These are phyloP conservation scores for Campoletis sonorensis DNA, from an alignment of 1,140 invertebrate genomes.

Conservation along the genomic window DNA sequence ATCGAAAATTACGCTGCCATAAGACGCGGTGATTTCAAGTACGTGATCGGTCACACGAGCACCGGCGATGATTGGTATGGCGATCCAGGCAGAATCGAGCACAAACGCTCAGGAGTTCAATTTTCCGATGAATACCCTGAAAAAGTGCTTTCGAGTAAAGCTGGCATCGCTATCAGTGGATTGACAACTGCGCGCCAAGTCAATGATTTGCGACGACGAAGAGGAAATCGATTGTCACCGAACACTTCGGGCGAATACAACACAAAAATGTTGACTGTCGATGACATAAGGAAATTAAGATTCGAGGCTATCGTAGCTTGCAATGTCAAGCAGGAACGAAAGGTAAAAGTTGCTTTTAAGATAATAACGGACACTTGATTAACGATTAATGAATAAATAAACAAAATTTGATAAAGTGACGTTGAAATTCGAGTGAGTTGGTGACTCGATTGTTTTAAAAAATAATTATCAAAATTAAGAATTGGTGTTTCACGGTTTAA, in stretches of 20 bases:
- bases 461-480: too few species aligned
- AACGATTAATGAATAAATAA: too few species aligned
- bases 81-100: slow-evolving; percentile 73
- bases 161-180: slow-evolving; percentile 73
- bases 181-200: slow-evolving; percentile 72
- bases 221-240: slow-evolving; percentile 16
- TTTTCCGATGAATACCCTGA: slow-evolving; percentile 72
- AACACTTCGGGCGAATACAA: slow-evolving; percentile 44
- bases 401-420: too few species aligned
- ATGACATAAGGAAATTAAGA: slow-evolving; percentile 70
- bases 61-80: slow-evolving; percentile 79
- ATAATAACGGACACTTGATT: too few species aligned
- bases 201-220: slow-evolving; percentile 57
- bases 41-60: slow-evolving; percentile 80
- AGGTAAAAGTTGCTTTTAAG: slow-evolving; percentile 45
- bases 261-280: slow-evolving; percentile 65
- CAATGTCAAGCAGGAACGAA: slow-evolving; percentile 55
- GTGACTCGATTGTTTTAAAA: too few species aligned
- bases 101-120: slow-evolving; percentile 43
- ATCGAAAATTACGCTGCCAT: slow-evolving; percentile 80
- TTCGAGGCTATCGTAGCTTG: slow-evolving; percentile 73
- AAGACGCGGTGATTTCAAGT: slow-evolving; percentile 84
- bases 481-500: too few species aligned
- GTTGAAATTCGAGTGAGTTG: too few species aligned
- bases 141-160: slow-evolving; percentile 75